Evolutionary conservation across 2,888 invertebrate genomes (phyloP).

Genomic region (Mimas tiliae): DNA sequence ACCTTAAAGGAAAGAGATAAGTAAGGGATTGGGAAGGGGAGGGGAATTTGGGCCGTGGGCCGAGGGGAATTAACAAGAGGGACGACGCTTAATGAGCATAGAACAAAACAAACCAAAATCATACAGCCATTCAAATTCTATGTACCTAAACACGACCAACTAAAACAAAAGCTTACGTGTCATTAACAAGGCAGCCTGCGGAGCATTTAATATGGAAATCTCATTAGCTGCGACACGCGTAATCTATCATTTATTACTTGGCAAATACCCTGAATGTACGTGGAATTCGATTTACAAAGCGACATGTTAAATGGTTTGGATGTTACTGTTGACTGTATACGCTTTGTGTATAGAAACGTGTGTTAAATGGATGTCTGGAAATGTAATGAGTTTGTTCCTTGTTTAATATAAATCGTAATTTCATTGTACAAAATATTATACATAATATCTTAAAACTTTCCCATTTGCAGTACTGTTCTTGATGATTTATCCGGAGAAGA

Average conservation of each 20-base stretch:
- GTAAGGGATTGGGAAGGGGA: too few relatives aligned
- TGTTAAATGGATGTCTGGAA: not conserved
- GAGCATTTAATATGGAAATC: constrained; percentile 57
- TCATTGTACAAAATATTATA: not conserved
- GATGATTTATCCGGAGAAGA: too few relatives aligned
- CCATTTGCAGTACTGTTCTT: too few relatives aligned
- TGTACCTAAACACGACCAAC: not conserved
- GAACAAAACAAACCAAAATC: not conserved
- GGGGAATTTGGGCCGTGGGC: too few relatives aligned
- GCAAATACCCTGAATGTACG: constrained; percentile 41
- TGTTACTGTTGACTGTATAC: constrained; percentile 20
- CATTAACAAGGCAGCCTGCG: constrained; percentile 50
- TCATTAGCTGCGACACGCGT: constrained; percentile 45
- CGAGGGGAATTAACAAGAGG: not conserved
- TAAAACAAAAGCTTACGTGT: constrained; percentile 34
- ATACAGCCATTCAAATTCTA: not conserved
- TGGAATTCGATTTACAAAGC: constrained; percentile 24
- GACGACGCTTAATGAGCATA: not conserved
- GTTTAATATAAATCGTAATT: not conserved
- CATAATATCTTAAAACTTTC: too few relatives aligned
- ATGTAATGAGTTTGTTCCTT: not conserved
- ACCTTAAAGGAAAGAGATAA: too few relatives aligned
- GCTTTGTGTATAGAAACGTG: not conserved
- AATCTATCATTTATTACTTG: constrained; percentile 56
- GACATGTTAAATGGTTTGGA: constrained; percentile 37